Evolutionary conservation across 2,113 vertebrate genomes (phyloP).

Genomic region (Polypterus senegalus): DNA sequence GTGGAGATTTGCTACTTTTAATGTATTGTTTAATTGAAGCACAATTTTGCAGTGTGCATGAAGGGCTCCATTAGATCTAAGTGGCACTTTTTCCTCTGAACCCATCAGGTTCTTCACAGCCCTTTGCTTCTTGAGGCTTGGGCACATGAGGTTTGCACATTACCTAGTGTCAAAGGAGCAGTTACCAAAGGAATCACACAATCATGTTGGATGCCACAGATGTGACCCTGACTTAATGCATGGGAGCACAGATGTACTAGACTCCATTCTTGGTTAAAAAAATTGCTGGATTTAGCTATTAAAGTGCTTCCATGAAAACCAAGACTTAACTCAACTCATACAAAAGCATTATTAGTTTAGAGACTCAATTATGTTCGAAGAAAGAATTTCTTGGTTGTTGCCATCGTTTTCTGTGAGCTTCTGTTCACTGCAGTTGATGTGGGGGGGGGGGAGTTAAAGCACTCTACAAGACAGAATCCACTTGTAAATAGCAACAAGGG

Average conservation of each 20-base stretch:
- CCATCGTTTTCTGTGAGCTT: no score
- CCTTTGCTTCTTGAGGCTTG: constrained; percentile 19
- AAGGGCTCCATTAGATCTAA: constrained; percentile 23
- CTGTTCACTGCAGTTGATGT: no score
- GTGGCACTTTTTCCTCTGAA: constrained; percentile 15
- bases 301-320: background rate
- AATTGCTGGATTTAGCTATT: background rate
- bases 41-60: constrained; percentile 22
- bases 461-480: no score
- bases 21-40: constrained; percentile 22
- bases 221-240: constrained; percentile 17
- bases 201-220: constrained; percentile 18
- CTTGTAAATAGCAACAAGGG: no score
- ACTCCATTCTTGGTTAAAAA: background rate
- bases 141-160: constrained; percentile 11
- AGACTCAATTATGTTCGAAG: no score
- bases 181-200: constrained; percentile 21
- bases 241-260: constrained; percentile 5
- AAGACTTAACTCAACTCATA: no score
- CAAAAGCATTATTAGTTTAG: no score
- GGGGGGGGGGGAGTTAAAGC: no score
- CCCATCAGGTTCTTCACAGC: constrained; percentile 15
- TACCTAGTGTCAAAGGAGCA: constrained; percentile 21
- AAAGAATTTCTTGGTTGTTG: no score
- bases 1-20: constrained; percentile 12